phyloP scores from a whole-genome alignment of 2,797 vertebrate genomes.

The Notolepis coatsorum region DNA sequence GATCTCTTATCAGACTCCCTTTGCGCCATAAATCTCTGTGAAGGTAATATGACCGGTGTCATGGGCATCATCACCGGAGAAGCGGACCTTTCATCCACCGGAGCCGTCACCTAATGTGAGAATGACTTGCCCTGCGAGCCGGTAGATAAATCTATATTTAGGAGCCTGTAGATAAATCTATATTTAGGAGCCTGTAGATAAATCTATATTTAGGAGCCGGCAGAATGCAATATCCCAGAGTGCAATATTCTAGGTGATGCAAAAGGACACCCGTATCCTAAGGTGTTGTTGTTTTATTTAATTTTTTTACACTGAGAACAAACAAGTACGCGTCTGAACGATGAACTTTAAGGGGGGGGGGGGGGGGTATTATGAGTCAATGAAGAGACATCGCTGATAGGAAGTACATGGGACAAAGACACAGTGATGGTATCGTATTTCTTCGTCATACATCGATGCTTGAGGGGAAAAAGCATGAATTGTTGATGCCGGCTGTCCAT shows the following conservation, averaged over 20 bases:
- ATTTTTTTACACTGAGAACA: too few relatives aligned
- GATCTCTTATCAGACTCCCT: conserved; percentile 11
- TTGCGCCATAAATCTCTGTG: conserved; percentile 13
- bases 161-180: conserved; percentile 19
- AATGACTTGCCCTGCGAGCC: conserved; percentile 42
- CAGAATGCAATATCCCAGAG: too few relatives aligned
- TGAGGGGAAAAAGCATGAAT: too few relatives aligned
- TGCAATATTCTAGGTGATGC: conserved; percentile 22
- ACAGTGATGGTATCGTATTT: too few relatives aligned
- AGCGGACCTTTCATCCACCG: conserved; percentile 36
- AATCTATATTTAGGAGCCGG: conserved; percentile 13
- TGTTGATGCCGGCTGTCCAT: too few relatives aligned
- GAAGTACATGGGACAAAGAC: too few relatives aligned
- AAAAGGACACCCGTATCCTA: conserved; percentile 10
- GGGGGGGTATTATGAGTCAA: too few relatives aligned
- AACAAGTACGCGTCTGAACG: too few relatives aligned
- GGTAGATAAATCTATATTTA: conserved; percentile 52
- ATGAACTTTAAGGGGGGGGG: too few relatives aligned
- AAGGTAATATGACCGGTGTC: conserved; percentile 23
- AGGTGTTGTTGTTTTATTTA: too few relatives aligned
- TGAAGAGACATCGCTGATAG: too few relatives aligned
- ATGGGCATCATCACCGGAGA: conserved; percentile 16
- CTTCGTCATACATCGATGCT: too few relatives aligned
- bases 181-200: conserved; percentile 20
- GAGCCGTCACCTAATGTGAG: conserved; percentile 40